These are phyloP conservation scores for Scarus forsteni DNA, from an alignment of 2,797 vertebrate species.

Conservation along the genomic window DNA sequence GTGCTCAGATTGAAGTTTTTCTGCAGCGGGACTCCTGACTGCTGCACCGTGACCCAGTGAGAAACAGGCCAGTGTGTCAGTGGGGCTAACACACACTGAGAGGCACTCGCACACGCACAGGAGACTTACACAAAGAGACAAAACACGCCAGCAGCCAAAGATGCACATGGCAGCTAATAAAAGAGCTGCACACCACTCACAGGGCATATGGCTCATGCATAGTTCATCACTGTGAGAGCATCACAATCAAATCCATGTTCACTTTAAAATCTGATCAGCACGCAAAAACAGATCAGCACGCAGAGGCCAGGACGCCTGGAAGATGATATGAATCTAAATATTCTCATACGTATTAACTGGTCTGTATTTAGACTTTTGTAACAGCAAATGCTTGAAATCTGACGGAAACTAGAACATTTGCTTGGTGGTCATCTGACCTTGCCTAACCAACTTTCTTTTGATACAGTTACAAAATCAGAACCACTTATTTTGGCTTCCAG, in stretches of 20 bases:
- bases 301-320: too few species aligned
- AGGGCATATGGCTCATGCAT: constrained; percentile 16
- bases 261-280: too few species aligned
- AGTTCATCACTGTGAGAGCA: constrained; percentile 1
- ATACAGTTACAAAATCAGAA: too few species aligned
- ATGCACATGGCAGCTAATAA: background rate
- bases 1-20: constrained; percentile 66
- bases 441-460: too few species aligned
- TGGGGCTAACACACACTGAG: constrained; percentile 51
- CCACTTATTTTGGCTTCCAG: too few species aligned
- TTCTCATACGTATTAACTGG: too few species aligned
- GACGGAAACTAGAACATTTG: background rate
- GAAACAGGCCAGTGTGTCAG: constrained; percentile 77
- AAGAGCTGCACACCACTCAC: background rate
- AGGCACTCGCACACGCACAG: constrained; percentile 39
- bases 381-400: too few species aligned
- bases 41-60: constrained; percentile 74
- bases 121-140: constrained; percentile 9
- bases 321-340: too few species aligned
- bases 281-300: too few species aligned
- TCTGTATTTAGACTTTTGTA: too few species aligned
- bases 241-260: constrained; percentile 3
- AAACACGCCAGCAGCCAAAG: constrained; percentile 17
- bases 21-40: constrained; percentile 37
- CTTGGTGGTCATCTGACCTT: too few species aligned